Percentiles rank a stretch among this genome's conserved stretches.
Evolutionary conservation across 2,113 vertebrate genomes (phyloP).

Genomic region (Eurypyga helias): DNA sequence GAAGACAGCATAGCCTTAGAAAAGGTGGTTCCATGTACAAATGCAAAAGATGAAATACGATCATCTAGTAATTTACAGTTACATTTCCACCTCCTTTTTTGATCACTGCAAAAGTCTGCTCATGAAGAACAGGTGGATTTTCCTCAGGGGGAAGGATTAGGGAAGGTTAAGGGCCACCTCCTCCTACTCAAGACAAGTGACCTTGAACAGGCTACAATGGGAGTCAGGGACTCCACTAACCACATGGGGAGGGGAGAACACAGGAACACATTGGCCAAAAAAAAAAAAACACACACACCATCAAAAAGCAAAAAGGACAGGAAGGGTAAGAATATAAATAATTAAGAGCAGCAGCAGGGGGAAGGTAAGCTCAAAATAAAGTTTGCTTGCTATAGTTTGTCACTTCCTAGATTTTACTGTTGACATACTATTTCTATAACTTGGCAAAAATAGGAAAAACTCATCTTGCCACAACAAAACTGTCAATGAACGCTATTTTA

Average conservation of each 20-base stretch:
- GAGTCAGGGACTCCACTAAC: neutral
- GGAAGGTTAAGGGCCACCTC: neutral
- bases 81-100: neutral
- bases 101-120: neutral
- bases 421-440: neutral
- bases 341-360: neutral
- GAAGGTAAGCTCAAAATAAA: neutral
- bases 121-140: neutral
- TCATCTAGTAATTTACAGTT: neutral
- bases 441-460: neutral
- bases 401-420: neutral
- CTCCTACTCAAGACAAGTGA: neutral
- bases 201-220: neutral
- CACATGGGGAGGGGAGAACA: neutral
- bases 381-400: neutral
- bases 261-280: neutral
- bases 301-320: neutral
- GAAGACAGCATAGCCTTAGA: neutral
- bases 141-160: neutral
- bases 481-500: rapidly evolving
- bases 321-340: neutral
- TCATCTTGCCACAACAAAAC: neutral
- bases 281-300: too few relatives aligned
- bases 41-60: neutral
- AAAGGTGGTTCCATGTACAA: neutral